Conservation (phyloP, 1,140 invertebrate genomes). For the Drosophila pseudoananassae region DNA sequence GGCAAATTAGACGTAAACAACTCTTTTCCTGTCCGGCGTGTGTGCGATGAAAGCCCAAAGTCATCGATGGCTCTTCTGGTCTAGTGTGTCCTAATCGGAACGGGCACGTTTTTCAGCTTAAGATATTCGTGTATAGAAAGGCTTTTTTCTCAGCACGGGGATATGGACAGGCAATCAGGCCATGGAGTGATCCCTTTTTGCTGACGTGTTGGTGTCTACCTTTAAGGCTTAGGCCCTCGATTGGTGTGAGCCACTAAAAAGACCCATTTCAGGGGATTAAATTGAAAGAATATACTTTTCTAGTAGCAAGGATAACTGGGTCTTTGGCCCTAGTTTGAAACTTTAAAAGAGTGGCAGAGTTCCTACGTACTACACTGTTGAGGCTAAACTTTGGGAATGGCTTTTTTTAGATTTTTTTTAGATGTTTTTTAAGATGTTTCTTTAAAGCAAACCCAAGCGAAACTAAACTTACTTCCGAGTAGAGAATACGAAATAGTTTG, state of each 20-base stretch:
- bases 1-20: conserved; percentile 67
- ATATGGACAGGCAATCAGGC: neutral
- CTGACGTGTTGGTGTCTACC: conserved; percentile 3
- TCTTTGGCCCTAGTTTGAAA: neutral
- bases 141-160: conserved; percentile 9
- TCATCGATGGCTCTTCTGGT: conserved; percentile 40
- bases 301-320: neutral
- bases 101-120: conserved; percentile 56
- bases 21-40: conserved; percentile 46
- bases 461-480: conserved; percentile 28
- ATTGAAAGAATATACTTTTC: neutral
- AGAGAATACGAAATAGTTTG: conserved; percentile 39
- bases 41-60: conserved; percentile 38
- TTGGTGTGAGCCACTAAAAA: conserved; percentile 7
- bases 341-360: neutral
- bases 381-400: neutral
- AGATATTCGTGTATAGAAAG: conserved; percentile 34
- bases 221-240: conserved; percentile 8
- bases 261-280: conserved; percentile 19
- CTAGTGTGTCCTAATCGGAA: conserved; percentile 36
- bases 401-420: neutral
- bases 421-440: conserved; percentile 3
- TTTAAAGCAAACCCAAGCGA: conserved; percentile 29
- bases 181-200: conserved; percentile 14
- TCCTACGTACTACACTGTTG: neutral